Percentiles rank a stretch among this genome's conserved stretches.
Evolutionary conservation across 2,888 invertebrate species (phyloP).

Genomic region (Argyra leucocephala): DNA sequence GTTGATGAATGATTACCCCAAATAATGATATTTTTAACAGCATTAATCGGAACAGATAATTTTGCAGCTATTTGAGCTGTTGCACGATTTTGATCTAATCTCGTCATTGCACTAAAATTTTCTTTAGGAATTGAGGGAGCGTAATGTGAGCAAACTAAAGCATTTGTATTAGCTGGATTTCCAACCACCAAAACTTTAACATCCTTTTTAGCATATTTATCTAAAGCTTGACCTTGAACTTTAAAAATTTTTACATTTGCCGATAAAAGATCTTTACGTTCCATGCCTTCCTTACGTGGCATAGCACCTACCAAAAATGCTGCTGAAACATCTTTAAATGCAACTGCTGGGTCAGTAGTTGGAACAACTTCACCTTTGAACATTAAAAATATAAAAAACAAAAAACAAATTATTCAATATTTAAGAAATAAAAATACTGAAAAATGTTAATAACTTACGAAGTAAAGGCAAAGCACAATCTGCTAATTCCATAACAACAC

Average conservation of each 20-base stretch:
- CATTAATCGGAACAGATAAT: constrained; percentile 56
- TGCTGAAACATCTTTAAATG: constrained; percentile 92
- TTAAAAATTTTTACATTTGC: constrained; percentile 99
- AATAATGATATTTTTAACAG: constrained; percentile 84
- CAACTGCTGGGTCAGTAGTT: constrained; percentile 77
- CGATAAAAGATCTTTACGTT: constrained; percentile 90
- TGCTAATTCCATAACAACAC: constrained; percentile 93
- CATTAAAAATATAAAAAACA: too few relatives aligned
- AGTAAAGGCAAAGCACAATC: constrained; percentile 92
- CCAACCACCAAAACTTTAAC: constrained; percentile 95
- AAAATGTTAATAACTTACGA: constrained; percentile 29
- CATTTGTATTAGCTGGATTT: constrained; percentile 99
- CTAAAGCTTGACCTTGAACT: constrained; percentile 88
- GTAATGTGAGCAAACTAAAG: constrained; percentile 87
- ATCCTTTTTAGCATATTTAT: constrained; percentile 80
- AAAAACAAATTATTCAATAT: too few relatives aligned
- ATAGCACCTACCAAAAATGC: constrained; percentile 96
- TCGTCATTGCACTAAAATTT: constrained; percentile 96
- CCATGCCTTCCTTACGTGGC: constrained; percentile 98
- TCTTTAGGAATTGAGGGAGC: constrained; percentile 91
- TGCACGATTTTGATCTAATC: constrained; percentile 96
- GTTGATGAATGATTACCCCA: constrained; percentile 99
- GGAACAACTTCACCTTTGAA: constrained; percentile 59
- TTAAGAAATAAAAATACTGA: not conserved
- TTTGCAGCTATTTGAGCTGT: constrained; percentile 76